phyloP scores from a whole-genome alignment of 2,797 vertebrate genomes.

The Dendrocincla tyrannina region DNA sequence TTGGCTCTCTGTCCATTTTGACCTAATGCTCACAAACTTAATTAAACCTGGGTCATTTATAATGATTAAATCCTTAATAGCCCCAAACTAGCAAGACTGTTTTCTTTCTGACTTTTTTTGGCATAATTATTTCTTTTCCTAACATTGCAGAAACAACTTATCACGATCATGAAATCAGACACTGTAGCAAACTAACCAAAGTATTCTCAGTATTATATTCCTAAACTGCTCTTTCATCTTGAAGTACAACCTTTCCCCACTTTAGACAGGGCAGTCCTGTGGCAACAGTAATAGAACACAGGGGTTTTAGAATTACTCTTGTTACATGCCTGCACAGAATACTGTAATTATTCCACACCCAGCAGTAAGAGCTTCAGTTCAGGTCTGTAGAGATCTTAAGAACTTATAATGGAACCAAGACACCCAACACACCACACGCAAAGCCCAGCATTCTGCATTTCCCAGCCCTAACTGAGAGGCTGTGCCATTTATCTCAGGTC shows the following conservation, averaged over 20 bases:
- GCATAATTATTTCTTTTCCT: background rate
- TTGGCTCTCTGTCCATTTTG: slow-evolving; percentile 33
- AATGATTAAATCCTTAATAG: background rate
- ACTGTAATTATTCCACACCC: background rate
- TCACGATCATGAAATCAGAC: background rate
- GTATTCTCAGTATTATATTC: background rate
- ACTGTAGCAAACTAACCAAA: background rate
- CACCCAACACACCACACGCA: background rate
- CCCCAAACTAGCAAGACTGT: background rate
- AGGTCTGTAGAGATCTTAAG: background rate
- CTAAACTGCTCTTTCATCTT: background rate
- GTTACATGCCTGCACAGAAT: background rate
- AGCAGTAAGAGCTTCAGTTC: background rate
- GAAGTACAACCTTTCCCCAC: background rate
- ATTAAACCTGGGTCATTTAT: slow-evolving; percentile 21
- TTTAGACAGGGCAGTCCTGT: background rate
- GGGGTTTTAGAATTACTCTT: background rate
- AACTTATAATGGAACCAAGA: background rate
- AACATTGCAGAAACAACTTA: background rate
- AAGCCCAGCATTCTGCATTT: background rate
- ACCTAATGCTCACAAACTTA: slow-evolving; percentile 21
- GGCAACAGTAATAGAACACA: background rate
- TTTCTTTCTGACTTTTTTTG: background rate
- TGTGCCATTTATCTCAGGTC: background rate
- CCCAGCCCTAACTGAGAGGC: background rate